Percentiles rank a stretch among this genome's conserved stretches.
These are phyloP conservation scores for Sinocyclocheilus rhinocerous DNA, from an alignment of 2,113 vertebrate species.

Conservation along the genomic window DNA sequence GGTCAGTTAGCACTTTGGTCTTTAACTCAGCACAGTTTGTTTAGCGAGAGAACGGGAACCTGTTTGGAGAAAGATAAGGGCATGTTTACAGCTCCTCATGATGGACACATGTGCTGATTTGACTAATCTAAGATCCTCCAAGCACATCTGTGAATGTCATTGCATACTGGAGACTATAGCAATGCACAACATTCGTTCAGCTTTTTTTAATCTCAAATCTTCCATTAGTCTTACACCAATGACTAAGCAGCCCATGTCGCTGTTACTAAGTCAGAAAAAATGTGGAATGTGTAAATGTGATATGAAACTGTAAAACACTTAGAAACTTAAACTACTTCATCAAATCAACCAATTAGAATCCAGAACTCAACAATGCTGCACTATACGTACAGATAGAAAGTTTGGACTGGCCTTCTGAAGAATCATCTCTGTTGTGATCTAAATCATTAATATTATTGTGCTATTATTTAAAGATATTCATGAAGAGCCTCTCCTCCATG, in stretches of 20 bases:
- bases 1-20: constrained; percentile 33
- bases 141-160: constrained; percentile 24
- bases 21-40: constrained; percentile 17
- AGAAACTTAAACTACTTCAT: background rate
- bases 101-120: background rate
- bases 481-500: no score
- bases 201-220: background rate
- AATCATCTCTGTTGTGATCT: background rate
- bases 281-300: background rate
- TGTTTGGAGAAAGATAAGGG: constrained; percentile 40
- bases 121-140: constrained; percentile 18
- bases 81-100: constrained; percentile 7
- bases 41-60: constrained; percentile 16
- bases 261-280: background rate
- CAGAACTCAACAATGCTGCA: background rate
- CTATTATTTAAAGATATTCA: background rate
- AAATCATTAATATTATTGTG: background rate
- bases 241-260: background rate
- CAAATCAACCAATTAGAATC: background rate
- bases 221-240: background rate
- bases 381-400: background rate
- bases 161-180: background rate
- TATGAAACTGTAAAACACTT: background rate
- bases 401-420: background rate
- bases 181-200: background rate